Evolutionary conservation across 64 coral and sea anemone species (phyloP), one percentile per base, ranked within the genome.

Genomic region (Montipora capricornis): DNA sequence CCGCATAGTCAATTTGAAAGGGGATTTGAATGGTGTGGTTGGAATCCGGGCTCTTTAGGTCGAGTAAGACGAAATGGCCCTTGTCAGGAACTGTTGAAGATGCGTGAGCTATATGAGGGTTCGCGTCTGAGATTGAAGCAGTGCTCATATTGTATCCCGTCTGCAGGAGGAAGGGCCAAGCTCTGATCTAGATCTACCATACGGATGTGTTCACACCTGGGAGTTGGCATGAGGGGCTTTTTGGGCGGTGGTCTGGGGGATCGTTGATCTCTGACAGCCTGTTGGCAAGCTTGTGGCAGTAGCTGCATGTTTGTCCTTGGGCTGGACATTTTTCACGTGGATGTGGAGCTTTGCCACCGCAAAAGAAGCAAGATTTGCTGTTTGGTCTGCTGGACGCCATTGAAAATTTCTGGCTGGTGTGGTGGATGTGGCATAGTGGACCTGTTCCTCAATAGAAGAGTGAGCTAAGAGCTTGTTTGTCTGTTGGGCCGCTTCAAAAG

Each of bases 1-100:
- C 78, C n/a, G 66, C 46, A 12, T 79, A 91, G 50, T 91, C 64
- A 7, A 91, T 91, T 17, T 81, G 89, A 47, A 91, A 83, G 11
- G 79, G 79, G 16, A 91, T 47, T 44, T 73, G 78, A 17, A 19
- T 22, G 20, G 20, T n/a, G 17, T 77, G 3, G 50, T 14, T 44
- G 19, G 76, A 20, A 51, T 69, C 47, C 3, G 37, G n/a, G n/a
- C n/a, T 22, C 12, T 22, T 19, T 29, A 89, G 47, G 16, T 1
- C 5, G 0, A 77, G 73, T 2, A 76, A 26, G 24, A 78, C 48
- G 37, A 37, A 37, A 1, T 37, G 37, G 37, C 37, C 37, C 37
- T 37, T 37, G 37, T 37, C 37, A 37, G 37, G 37, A 37, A 37
- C 37, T 37, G 37, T 37, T 37, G 37, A 37, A 37, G 37, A 37